A percentile compares a stretch with the other conserved stretches of the same genome.
Evolutionary conservation across 2,113 vertebrate species (phyloP).

Genomic region (Saccopteryx bilineata): DNA sequence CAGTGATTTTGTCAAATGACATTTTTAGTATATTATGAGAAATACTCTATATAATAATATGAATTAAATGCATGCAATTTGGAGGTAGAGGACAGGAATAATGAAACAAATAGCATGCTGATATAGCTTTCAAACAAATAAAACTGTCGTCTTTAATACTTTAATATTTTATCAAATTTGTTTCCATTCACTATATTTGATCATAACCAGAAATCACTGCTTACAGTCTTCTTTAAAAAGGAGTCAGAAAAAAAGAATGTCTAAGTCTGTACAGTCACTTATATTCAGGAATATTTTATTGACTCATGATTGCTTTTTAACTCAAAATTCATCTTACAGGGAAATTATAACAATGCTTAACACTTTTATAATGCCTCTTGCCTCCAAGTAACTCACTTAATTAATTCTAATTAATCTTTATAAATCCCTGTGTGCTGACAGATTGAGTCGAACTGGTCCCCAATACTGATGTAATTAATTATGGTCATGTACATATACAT

Average conservation of each 20-base stretch:
- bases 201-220: not conserved
- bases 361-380: conserved; percentile 43
- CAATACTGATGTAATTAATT: conserved; percentile 53
- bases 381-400: conserved; percentile 64
- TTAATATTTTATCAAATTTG: not conserved
- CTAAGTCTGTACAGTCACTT: not conserved
- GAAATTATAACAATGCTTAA: conserved; percentile 37
- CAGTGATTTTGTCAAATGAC: not conserved
- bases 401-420: conserved; percentile 77
- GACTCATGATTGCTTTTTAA: conserved; percentile 19
- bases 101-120: not conserved
- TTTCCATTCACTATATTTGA: not conserved
- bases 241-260: not conserved
- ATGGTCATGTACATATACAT: not conserved
- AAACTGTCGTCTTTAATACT: not conserved
- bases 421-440: conserved; percentile 53
- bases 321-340: conserved; percentile 46
- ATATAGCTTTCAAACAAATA: not conserved
- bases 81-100: not conserved
- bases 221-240: not conserved
- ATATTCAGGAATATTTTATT: conserved; percentile 24
- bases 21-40: conserved; percentile 7
- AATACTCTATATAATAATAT: not conserved
- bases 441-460: conserved; percentile 39
- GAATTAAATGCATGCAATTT: not conserved